Base-by-base conservation (phyloP, 2,888 invertebrate genomes). In the Pyralis farinalis region DNA sequence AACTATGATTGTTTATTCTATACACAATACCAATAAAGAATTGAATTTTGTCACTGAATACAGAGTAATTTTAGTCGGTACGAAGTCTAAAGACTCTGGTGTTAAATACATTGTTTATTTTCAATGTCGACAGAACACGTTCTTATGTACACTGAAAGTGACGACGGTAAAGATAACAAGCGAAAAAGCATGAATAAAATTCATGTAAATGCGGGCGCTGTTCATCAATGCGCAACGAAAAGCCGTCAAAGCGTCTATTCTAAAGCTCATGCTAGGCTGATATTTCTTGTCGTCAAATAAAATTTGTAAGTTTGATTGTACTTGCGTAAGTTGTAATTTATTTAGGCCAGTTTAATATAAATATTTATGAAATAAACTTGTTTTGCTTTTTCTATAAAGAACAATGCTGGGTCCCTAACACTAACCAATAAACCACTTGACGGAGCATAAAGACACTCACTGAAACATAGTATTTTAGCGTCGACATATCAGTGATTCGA, bases 321-420 rank as follows among this genome's bases (percentile, higher is more conserved):
- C 16, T 16, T 16, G 4, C 27, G 44, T 75, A 75, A 68, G 66
- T 58, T 71, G 67, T 80, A 76, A 77, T 73, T 80, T 75, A 74
- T 74, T 75, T 70, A 81, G 78, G 82, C 75, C 83, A 82, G 78
- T 85, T 63, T 67, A 71, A 75, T 68, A 77, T 70, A 75, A 68
- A 73, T 77, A 80, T 78, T 76, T 75, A 72, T 74, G 64, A 60
- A 61, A 49, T 50, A 60, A 34, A 12, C 10, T 37, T 44, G 39
- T 65, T 62, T 59, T 53, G 58, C 61, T 53, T 37, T 44, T 34
- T 35, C 5, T 12, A 16, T n/a, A n/a, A n/a, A n/a, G n/a, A n/a
- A n/a, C n/a, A n/a, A n/a, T n/a, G n/a, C n/a, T n/a, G n/a, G n/a
- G n/a, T n/a, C n/a, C n/a, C n/a, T n/a, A n/a, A n/a, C n/a, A n/a